These are phyloP conservation scores for Drosophila glabriapex DNA, from an alignment of 2,888 invertebrate species.

Conservation along the genomic window DNA sequence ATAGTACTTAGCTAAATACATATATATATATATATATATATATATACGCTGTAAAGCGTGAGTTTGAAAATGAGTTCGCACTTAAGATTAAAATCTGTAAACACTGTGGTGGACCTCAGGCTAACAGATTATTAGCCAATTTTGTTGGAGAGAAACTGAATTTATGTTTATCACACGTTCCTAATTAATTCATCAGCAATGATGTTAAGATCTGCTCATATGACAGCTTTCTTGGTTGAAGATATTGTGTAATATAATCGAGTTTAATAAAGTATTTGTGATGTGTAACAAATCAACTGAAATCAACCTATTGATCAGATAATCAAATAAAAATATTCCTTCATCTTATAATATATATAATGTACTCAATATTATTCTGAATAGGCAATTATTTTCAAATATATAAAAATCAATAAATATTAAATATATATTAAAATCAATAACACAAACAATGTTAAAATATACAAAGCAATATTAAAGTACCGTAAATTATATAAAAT, in stretches of 20 bases:
- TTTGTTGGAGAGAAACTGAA: slow-evolving; percentile 5
- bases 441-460: not conserved
- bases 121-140: not conserved
- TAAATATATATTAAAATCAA: not conserved
- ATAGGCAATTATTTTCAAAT: not conserved
- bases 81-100: slow-evolving; percentile 71
- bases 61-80: slow-evolving; percentile 70
- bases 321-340: not conserved
- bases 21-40: not conserved
- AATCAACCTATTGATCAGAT: not conserved
- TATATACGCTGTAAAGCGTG: slow-evolving; percentile 50
- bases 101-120: slow-evolving; percentile 24
- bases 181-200: slow-evolving; percentile 12
- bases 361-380: not conserved
- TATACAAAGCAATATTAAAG: not conserved
- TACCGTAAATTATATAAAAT: not conserved
- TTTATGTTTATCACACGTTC: slow-evolving; percentile 22
- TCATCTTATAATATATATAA: too few relatives aligned
- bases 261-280: not conserved
- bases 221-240: not conserved
- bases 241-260: not conserved
- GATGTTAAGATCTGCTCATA: not conserved
- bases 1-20: slow-evolving; percentile 27
- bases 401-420: not conserved
- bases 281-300: not conserved